A percentile compares a stretch with the other conserved stretches of the same genome.
These are phyloP conservation scores for Cyphomyrus discorhynchus DNA, from an alignment of 2,113 vertebrate genomes.

Conservation along the genomic window DNA sequence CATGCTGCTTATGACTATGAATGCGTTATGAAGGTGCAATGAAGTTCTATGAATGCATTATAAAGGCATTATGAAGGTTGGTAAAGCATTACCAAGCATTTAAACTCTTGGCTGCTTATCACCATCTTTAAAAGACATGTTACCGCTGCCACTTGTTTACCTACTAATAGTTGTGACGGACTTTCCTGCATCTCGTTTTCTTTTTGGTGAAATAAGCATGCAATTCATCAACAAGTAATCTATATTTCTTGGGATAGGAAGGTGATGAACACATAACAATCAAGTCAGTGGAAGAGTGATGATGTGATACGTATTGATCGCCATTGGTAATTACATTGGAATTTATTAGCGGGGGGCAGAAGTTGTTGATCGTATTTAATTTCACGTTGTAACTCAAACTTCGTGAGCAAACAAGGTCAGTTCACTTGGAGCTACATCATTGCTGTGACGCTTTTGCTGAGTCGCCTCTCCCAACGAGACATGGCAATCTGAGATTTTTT, in stretches of 20 bases:
- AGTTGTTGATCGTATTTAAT: constrained; percentile 41
- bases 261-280: constrained; percentile 23
- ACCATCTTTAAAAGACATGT: not conserved
- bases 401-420: constrained; percentile 39
- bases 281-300: constrained; percentile 21
- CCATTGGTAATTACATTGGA: constrained; percentile 44
- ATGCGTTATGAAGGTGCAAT: not conserved
- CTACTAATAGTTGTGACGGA: not conserved
- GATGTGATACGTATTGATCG: constrained; percentile 36
- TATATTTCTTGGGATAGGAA: constrained; percentile 6
- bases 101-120: not conserved
- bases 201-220: constrained; percentile 11
- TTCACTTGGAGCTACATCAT: constrained; percentile 32
- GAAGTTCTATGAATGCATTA: not conserved
- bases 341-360: constrained; percentile 39
- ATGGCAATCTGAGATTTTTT: constrained; percentile 39
- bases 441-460: constrained; percentile 40
- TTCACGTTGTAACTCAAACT: constrained; percentile 41
- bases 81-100: not conserved
- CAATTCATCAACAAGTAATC: constrained; percentile 13
- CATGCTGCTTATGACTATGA: not conserved
- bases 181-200: not conserved
- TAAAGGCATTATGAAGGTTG: not conserved
- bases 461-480: constrained; percentile 33
- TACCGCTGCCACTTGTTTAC: not conserved